Conservation (phyloP, 2,888 invertebrate species). For the Meta bourneti region DNA sequence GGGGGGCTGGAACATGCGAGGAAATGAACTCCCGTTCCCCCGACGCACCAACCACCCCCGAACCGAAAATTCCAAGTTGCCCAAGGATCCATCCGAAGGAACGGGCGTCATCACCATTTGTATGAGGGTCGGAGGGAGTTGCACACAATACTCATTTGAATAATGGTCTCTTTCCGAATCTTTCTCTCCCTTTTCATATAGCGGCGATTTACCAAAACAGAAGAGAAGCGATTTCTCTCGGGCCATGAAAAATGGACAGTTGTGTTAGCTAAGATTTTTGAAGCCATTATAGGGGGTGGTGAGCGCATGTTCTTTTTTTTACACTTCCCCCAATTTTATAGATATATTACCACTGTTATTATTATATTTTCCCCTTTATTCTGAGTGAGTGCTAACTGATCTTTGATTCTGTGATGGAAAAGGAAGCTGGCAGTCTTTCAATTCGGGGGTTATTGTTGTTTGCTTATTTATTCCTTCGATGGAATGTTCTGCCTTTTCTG, state of each 20-base stretch:
- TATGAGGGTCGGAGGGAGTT: conserved; percentile 35
- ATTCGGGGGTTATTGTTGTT: conserved; percentile 15
- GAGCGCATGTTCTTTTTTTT: neutral
- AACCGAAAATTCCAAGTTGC: conserved; percentile 21
- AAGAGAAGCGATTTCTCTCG: conserved; percentile 36
- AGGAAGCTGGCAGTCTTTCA: conserved; percentile 41
- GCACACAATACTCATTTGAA: conserved; percentile 64
- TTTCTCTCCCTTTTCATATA: conserved; percentile 24
- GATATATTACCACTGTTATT: neutral
- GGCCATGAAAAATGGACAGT: conserved; percentile 53
- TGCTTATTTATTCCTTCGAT: neutral
- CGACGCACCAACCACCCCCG: neutral
- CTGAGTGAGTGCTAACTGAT: conserved; percentile 43
- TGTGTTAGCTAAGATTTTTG: conserved; percentile 61
- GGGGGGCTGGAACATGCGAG: conserved; percentile 38
- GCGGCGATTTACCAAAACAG: conserved; percentile 49
- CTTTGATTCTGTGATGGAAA: conserved; percentile 5
- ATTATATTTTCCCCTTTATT: neutral
- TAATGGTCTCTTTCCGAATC: conserved; percentile 40
- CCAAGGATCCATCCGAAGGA: conserved; percentile 19
- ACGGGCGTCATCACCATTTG: conserved; percentile 59
- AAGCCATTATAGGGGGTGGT: conserved; percentile 31
- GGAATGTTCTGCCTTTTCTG: neutral
- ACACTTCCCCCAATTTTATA: neutral
- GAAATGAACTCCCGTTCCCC: conserved; percentile 48